These are phyloP conservation scores for Cataglyphis altisquamis DNA, from an alignment of 2,888 invertebrate species.

Conservation along the genomic window DNA sequence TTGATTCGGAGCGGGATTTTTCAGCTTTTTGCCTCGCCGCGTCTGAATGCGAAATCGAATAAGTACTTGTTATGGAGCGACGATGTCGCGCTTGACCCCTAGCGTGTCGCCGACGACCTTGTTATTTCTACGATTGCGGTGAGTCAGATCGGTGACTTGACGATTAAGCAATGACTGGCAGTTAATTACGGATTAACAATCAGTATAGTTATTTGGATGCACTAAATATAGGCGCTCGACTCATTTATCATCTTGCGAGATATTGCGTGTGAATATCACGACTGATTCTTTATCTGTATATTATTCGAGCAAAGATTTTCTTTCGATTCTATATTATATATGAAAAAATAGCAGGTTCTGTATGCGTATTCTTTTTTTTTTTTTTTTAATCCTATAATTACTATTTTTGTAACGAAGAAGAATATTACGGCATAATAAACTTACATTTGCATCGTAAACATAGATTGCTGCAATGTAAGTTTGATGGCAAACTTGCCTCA, in stretches of 20 bases:
- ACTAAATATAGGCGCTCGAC: not conserved
- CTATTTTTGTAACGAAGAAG: conserved; percentile 5
- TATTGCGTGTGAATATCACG: not conserved
- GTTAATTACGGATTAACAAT: conserved; percentile 62
- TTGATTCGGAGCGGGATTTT: conserved; percentile 30
- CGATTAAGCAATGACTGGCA: conserved; percentile 57
- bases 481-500: not conserved
- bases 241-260: not conserved
- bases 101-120: conserved; percentile 11
- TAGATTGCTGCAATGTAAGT: not conserved
- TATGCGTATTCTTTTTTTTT: not conserved
- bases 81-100: conserved; percentile 56
- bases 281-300: not conserved
- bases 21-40: conserved; percentile 4
- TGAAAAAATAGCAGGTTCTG: no score
- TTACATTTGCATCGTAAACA: conserved; percentile 26
- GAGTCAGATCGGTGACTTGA: conserved; percentile 71
- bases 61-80: conserved; percentile 1
- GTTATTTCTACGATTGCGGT: conserved; percentile 61
- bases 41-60: conserved; percentile 26
- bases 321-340: not conserved
- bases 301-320: conserved; percentile 7
- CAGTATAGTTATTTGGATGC: conserved; percentile 24
- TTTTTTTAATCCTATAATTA: not conserved
- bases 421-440: conserved; percentile 15